These are phyloP conservation scores for Drosophila ambigua DNA, from an alignment of 1,140 invertebrate species.

Conservation along the genomic window DNA sequence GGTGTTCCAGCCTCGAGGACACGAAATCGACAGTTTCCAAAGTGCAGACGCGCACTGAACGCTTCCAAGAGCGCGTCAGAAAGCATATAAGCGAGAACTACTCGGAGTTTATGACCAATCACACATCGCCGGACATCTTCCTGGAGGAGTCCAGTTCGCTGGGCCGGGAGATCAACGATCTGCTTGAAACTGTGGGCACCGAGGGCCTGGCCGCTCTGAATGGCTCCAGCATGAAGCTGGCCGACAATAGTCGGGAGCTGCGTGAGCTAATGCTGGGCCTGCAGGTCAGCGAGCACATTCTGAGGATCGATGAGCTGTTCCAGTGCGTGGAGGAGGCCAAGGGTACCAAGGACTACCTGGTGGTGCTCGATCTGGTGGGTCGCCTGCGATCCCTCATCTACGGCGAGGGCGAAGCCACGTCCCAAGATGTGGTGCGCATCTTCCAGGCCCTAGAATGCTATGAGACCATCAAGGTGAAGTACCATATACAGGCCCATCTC, in stretches of 20 bases:
- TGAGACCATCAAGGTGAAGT: constrained; percentile 75
- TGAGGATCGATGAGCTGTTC: constrained; percentile 76
- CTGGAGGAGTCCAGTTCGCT: constrained; percentile 67
- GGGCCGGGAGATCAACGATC: constrained; percentile 57
- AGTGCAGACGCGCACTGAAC: constrained; percentile 67
- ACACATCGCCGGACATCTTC: constrained; percentile 65
- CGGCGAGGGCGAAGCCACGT: constrained; percentile 38
- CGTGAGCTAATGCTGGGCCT: constrained; percentile 66
- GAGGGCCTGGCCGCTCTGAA: constrained; percentile 55
- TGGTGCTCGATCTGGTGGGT: constrained; percentile 62
- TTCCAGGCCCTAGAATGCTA: constrained; percentile 72
- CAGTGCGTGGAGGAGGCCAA: constrained; percentile 76
- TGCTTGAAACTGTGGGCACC: constrained; percentile 54
- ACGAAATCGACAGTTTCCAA: constrained; percentile 65
- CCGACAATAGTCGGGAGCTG: constrained; percentile 49
- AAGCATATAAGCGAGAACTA: constrained; percentile 78
- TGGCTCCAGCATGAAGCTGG: constrained; percentile 60
- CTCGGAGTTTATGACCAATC: constrained; percentile 74
- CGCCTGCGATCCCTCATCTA: constrained; percentile 65
- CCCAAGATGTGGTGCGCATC: constrained; percentile 59
- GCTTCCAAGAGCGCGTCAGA: constrained; percentile 66
- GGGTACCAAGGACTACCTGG: constrained; percentile 65
- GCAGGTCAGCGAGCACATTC: constrained; percentile 61
- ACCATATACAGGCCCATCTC: constrained; percentile 68
- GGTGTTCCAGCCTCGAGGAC: constrained; percentile 43